Percentiles rank a stretch among this genome's conserved stretches.
Evolutionary conservation across 2,797 vertebrate genomes (phyloP).

Genomic region (Gambelia wislizenii): DNA sequence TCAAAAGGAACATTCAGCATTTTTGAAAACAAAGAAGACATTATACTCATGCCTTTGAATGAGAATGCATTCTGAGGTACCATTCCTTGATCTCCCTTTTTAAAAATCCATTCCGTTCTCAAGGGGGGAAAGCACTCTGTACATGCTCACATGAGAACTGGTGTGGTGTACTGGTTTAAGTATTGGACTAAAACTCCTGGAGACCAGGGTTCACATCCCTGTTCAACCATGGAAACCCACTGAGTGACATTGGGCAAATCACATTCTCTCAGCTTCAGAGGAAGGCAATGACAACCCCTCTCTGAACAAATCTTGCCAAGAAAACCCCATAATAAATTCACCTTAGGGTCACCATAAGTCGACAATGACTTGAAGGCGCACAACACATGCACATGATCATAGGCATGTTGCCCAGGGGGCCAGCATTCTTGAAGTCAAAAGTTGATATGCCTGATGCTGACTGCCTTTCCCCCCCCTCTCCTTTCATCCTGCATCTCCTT

Average conservation of each 20-base stretch:
- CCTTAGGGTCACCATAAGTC: too few relatives aligned
- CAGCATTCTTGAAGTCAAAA: slow-evolving; percentile 1
- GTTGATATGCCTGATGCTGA: not conserved
- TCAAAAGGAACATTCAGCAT: not conserved
- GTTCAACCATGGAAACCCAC: too few relatives aligned
- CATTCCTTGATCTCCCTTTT: not conserved
- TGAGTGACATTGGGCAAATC: too few relatives aligned
- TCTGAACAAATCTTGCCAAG: too few relatives aligned
- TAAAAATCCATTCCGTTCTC: not conserved
- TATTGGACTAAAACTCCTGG: too few relatives aligned
- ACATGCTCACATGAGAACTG: not conserved
- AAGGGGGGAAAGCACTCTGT: not conserved
- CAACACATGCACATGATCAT: not conserved
- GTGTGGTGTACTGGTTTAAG: too few relatives aligned
- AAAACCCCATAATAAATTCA: too few relatives aligned
- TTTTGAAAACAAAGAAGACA: not conserved
- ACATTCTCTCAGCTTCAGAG: too few relatives aligned
- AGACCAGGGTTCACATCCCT: too few relatives aligned
- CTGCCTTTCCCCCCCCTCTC: not conserved
- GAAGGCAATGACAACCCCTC: too few relatives aligned
- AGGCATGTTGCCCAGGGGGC: not conserved
- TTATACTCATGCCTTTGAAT: not conserved
- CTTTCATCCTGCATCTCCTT: not conserved
- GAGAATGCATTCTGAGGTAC: not conserved
- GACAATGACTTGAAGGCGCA: too few relatives aligned